phyloP scores from a whole-genome alignment of 2,113 vertebrate species.

The Scophthalmus maximus region DNA sequence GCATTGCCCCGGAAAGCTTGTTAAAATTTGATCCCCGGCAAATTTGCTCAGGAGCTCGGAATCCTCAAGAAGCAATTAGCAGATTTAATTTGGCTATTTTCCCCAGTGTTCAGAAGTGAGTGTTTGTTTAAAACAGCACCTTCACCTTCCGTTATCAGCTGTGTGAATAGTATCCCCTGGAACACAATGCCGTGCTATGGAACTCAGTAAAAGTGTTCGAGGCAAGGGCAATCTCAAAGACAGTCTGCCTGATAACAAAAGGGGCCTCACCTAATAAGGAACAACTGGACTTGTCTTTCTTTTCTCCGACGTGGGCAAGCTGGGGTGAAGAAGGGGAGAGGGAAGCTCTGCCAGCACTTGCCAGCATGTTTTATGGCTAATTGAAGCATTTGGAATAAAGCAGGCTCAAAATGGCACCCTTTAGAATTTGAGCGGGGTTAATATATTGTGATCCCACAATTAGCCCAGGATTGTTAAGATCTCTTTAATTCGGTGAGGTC shows the following conservation, averaged over 20 bases:
- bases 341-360: constrained; percentile 69
- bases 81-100: constrained; percentile 74
- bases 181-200: constrained; percentile 73
- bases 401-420: constrained; percentile 81
- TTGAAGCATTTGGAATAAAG: constrained; percentile 86
- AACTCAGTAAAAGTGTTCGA: constrained; percentile 85
- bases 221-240: constrained; percentile 83
- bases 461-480: constrained; percentile 87
- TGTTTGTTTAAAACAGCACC: constrained; percentile 71
- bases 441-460: constrained; percentile 91
- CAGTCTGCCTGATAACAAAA: constrained; percentile 79
- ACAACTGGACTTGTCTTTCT: constrained; percentile 73
- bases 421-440: constrained; percentile 83
- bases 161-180: constrained; percentile 78
- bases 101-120: constrained; percentile 52
- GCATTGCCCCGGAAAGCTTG: constrained; percentile 36
- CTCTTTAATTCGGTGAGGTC: constrained; percentile 91
- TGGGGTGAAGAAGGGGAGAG: constrained; percentile 36
- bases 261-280: constrained; percentile 83
- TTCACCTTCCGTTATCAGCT: constrained; percentile 77
- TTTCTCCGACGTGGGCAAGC: constrained; percentile 47
- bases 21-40: constrained; percentile 64
- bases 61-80: constrained; percentile 71
- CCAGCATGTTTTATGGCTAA: constrained; percentile 85
- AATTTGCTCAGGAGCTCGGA: constrained; percentile 48